Percentiles rank a stretch among this genome's conserved stretches.
Conservation (phyloP, 2,113 vertebrate species). For the Asarcornis scutulata region DNA sequence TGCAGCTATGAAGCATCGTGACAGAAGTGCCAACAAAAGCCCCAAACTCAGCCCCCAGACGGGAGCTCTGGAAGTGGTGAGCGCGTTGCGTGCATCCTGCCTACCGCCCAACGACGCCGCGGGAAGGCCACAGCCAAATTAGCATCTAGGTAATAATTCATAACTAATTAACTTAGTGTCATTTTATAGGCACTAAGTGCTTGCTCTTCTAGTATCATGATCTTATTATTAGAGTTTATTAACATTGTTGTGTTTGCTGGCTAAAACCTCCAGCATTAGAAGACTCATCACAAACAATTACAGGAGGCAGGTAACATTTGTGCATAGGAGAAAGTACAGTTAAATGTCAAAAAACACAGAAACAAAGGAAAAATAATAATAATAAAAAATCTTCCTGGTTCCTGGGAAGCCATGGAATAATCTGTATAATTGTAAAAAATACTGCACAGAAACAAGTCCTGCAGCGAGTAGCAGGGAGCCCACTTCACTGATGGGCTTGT, state of each 20-base stretch:
- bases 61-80: background rate
- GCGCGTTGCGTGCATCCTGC: background rate
- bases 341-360: background rate
- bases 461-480: background rate
- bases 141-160: background rate
- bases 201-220: background rate
- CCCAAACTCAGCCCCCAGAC: background rate
- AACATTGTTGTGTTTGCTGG: background rate
- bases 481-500: too few relatives aligned
- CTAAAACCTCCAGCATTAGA: background rate
- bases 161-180: constrained; percentile 24
- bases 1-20: rapidly evolving
- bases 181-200: background rate
- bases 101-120: background rate
- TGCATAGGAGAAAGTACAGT: background rate
- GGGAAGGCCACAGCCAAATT: constrained; percentile 9
- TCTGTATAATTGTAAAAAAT: rapidly evolving
- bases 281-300: background rate
- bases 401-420: background rate
- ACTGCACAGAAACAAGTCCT: background rate
- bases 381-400: background rate
- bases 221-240: background rate
- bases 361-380: background rate
- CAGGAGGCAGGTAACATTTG: background rate
- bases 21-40: background rate